Base-by-base conservation (phyloP, 2,113 vertebrate species). In the Upupa epops region DNA sequence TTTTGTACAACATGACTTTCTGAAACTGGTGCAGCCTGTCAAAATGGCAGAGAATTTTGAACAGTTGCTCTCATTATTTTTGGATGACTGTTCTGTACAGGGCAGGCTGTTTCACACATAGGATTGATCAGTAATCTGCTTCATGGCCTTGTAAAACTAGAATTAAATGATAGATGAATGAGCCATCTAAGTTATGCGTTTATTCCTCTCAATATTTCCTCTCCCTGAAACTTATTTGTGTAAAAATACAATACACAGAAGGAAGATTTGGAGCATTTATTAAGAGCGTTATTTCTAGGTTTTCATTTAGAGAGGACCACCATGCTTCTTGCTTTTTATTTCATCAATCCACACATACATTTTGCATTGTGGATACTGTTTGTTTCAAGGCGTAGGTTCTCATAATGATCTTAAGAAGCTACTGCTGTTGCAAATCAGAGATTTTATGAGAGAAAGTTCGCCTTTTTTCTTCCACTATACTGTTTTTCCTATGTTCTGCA, bases 131-230 rank as follows among this genome's bases (percentile, higher is more conserved):
- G 58, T 63, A 61, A 94, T 90, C 65, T 83, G 58, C 86, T 94
- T 76, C 51, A 8, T 34, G 63, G 70, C 70, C 71, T 86, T 79
- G 58, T 88, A 86, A 68, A 79, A 51, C 36, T 46, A 18, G 66
- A 90, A 76, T 92, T 93, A 94, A 90, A 63, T 95, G 81, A 76
- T 70, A 76, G 93, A 96, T 89, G 75, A 86, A 93, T 92, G 93
- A 90, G 66, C 74, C 86, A 46, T 85, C 72, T 65, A 81, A 94
- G 54, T 80, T 58, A 10, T 75, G 42, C 0, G 10, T 76, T 86
- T 88, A 69, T 90, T 84, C 61, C 22, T 84, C 29, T 66, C 76
- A 59, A 21, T 84, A 48, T 78, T 82, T 32, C 34, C 17, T 64
- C 16, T 37, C 68, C 73, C 82, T 82, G 55, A 65, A 83, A 86